phyloP scores from a whole-genome alignment of 35 echinoderm and acorn worm genomes.

The Nesometra sesokonis region DNA sequence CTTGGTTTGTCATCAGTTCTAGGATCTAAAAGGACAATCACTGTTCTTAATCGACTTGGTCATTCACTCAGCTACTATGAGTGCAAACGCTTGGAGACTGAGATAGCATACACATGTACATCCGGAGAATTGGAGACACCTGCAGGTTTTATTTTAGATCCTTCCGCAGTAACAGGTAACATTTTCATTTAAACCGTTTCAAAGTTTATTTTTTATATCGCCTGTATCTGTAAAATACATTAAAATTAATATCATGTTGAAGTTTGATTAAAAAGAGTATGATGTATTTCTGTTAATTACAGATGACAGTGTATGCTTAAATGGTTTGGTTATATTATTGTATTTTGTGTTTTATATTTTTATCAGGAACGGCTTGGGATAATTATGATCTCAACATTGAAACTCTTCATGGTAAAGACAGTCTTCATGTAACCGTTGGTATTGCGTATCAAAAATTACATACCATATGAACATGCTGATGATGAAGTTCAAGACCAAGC shows the following conservation, averaged over 20 bases:
- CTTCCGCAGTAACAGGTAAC: background rate
- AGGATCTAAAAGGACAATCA: background rate
- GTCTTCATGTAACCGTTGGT: background rate
- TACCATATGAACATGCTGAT: no score
- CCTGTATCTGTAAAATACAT: no score
- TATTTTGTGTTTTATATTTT: background rate
- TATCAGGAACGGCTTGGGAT: background rate
- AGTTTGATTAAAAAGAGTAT: background rate
- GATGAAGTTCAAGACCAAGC: background rate
- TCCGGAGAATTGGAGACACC: background rate
- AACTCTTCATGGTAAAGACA: background rate
- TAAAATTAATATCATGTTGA: no score
- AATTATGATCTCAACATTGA: slow-evolving; percentile 7
- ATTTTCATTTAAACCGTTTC: no score
- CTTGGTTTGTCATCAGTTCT: background rate
- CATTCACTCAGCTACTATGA: background rate
- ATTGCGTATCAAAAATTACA: slow-evolving; percentile 3
- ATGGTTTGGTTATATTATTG: background rate
- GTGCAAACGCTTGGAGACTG: background rate
- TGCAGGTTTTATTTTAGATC: background rate
- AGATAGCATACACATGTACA: slow-evolving; percentile 16
- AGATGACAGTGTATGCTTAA: background rate
- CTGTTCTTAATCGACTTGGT: background rate
- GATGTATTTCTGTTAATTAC: background rate
- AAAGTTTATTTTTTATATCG: no score